Percentiles rank a stretch among this genome's conserved stretches.
phyloP scores from a whole-genome alignment of 1,140 invertebrate genomes.

The Bombus waltoni region DNA sequence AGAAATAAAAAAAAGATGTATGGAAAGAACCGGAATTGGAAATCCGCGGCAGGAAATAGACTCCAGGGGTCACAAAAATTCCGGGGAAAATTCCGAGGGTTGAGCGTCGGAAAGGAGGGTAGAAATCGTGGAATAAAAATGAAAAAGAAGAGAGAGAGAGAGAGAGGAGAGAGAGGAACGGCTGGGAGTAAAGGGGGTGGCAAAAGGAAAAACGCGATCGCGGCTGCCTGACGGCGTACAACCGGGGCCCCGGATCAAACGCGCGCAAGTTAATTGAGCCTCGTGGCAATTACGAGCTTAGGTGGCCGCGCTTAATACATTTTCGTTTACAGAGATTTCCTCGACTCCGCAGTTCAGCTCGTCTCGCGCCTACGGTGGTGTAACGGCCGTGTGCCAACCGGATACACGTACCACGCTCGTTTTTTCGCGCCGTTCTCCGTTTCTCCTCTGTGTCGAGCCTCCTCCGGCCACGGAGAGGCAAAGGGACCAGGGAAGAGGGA shows the following conservation, averaged over 20 bases:
- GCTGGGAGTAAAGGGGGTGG: not conserved
- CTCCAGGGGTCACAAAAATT: not conserved
- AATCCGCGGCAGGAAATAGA: slow-evolving; percentile 10
- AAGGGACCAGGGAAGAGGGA: not conserved
- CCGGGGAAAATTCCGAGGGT: not conserved
- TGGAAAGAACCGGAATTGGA: not conserved
- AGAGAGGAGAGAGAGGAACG: not conserved
- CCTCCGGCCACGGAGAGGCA: not conserved
- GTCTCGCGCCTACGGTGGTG: not conserved
- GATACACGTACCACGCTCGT: not conserved
- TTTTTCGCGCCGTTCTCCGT: slow-evolving; percentile 5
- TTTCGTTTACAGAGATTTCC: slow-evolving; percentile 58
- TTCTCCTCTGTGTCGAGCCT: not conserved
- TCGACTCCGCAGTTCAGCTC: not conserved
- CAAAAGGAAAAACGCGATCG: slow-evolving; percentile 7
- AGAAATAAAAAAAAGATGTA: too few relatives aligned
- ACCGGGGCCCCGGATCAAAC: slow-evolving; percentile 43
- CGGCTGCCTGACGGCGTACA: slow-evolving; percentile 7
- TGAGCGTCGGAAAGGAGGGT: not conserved
- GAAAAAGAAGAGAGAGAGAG: not conserved
- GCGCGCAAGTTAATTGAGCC: slow-evolving; percentile 51
- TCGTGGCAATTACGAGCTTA: slow-evolving; percentile 55
- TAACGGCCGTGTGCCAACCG: not conserved
- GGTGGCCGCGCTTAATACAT: slow-evolving; percentile 53
- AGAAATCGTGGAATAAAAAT: slow-evolving; percentile 1